Conservation (phyloP, 2,888 invertebrate genomes). For the Endomychus coccineus region DNA sequence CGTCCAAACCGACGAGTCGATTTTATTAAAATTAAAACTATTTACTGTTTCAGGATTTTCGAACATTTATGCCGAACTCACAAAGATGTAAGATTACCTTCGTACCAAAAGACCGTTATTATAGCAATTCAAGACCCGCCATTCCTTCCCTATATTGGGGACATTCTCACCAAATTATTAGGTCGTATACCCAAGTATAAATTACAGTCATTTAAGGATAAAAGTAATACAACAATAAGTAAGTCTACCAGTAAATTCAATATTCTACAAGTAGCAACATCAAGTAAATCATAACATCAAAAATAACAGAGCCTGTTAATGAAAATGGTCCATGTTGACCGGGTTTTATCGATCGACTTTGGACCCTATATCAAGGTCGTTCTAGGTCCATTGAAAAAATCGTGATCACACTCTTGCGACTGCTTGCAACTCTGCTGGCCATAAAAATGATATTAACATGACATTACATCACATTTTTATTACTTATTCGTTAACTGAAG, state of each 20-base stretch:
- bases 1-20: not conserved
- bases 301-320: no score
- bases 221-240: not conserved
- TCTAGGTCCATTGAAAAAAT: no score
- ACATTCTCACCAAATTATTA: constrained; percentile 42
- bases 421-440: no score
- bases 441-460: no score
- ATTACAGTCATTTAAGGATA: constrained; percentile 8
- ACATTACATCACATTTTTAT: no score
- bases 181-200: constrained; percentile 36
- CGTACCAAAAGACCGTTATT: constrained; percentile 43
- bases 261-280: no score
- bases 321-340: no score
- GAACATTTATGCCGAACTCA: constrained; percentile 46
- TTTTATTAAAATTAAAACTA: constrained; percentile 4
- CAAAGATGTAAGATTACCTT: constrained; percentile 39
- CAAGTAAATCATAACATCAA: no score
- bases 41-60: constrained; percentile 40
- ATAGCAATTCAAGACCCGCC: constrained; percentile 39
- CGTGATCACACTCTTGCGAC: no score
- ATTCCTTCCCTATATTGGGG: constrained; percentile 46
- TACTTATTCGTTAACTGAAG: no score
- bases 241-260: constrained; percentile 2
- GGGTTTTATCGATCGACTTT: no score
- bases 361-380: no score